Percentiles rank a stretch among this genome's conserved stretches.
These are phyloP conservation scores for Nasonovia ribisnigri DNA, from an alignment of 2,888 invertebrate genomes.

Conservation along the genomic window DNA sequence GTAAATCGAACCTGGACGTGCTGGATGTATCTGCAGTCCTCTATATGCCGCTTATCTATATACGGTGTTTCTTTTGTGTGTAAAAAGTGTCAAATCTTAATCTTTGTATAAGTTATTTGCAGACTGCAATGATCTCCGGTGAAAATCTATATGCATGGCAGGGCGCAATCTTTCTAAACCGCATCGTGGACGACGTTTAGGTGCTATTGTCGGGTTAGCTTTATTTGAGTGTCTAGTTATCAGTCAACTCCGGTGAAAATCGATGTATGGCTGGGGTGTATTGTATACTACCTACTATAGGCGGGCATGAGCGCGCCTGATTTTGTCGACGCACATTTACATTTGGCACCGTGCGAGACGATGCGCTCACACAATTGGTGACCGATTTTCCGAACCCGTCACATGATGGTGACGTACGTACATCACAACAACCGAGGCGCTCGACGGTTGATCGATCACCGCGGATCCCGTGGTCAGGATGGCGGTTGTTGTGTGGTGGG, in stretches of 20 bases:
- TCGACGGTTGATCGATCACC: constrained; percentile 49
- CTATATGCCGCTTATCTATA: no score
- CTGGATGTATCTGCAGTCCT: no score
- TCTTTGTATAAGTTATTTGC: no score
- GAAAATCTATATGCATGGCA: no score
- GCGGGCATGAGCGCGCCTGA: not conserved
- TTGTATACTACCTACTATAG: not conserved
- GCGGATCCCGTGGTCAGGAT: not conserved
- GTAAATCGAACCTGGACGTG: no score
- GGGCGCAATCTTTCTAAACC: no score
- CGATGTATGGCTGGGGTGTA: not conserved
- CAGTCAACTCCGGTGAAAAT: not conserved
- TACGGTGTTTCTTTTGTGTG: no score
- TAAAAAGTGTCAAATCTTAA: no score
- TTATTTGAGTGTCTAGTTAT: not conserved
- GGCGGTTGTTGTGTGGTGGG: not conserved
- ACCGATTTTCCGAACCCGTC: constrained; percentile 57
- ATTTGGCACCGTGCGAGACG: not conserved
- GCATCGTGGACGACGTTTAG: not conserved
- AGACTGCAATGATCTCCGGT: no score
- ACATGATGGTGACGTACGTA: not conserved
- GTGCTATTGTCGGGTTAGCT: not conserved
- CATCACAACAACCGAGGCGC: not conserved
- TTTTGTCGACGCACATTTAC: not conserved
- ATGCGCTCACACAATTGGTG: not conserved